A percentile compares a stretch with the other conserved stretches of the same genome.
These are phyloP conservation scores for Thripadectes ignobilis DNA, from an alignment of 2,797 vertebrate genomes.

Conservation along the genomic window DNA sequence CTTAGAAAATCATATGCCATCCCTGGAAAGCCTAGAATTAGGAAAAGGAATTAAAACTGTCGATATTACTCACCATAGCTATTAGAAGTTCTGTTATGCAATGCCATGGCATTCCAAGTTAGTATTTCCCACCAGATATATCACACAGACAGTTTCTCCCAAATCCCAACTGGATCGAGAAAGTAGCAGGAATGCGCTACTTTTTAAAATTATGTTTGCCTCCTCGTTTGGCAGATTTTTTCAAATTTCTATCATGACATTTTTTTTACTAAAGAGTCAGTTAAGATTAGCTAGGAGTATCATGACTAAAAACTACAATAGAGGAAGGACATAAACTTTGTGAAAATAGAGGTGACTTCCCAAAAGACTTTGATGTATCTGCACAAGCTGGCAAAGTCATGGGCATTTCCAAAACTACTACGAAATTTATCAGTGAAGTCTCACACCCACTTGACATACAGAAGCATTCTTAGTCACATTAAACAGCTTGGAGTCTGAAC, in stretches of 20 bases:
- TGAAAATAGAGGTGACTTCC: neutral
- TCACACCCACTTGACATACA: neutral
- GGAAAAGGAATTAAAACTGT: neutral
- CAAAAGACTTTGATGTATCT: neutral
- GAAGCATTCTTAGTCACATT: neutral
- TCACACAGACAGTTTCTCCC: neutral
- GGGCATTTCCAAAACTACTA: neutral
- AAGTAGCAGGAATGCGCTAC: neutral
- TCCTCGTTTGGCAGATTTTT: neutral
- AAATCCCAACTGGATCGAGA: neutral
- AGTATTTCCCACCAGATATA: neutral
- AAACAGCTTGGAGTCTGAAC: neutral
- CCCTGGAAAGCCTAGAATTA: neutral
- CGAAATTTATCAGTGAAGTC: neutral
- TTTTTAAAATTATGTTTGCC: neutral
- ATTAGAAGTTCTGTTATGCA: neutral
- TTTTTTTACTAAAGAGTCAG: neutral
- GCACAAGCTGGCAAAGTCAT: neutral
- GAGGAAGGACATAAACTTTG: neutral
- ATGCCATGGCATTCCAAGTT: neutral
- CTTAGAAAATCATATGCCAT: neutral
- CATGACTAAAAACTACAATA: fast-evolving
- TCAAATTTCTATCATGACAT: neutral
- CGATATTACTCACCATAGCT: neutral
- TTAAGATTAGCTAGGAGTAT: neutral